Conservation (phyloP, 2,888 invertebrate genomes). For the Diarsia rubi region DNA sequence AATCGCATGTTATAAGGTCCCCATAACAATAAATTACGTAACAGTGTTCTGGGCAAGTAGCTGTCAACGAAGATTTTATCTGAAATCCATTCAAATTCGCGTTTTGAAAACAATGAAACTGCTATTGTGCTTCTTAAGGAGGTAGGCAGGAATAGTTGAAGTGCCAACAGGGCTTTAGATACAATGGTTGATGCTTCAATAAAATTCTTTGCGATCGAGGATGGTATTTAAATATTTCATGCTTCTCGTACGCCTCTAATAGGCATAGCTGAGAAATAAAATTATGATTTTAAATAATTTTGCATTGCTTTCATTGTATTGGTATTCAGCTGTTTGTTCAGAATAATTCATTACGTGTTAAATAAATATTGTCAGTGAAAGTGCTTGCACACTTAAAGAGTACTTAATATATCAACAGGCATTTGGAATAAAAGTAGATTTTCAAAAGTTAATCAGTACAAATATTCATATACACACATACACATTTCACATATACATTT, state of each 20-base stretch:
- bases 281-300: constrained; percentile 22
- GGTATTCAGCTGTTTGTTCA: constrained; percentile 7
- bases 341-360: background rate
- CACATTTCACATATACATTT: constrained; percentile 22
- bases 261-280: constrained; percentile 33
- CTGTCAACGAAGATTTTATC: constrained; percentile 82
- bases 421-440: constrained; percentile 6
- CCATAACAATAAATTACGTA: constrained; percentile 65
- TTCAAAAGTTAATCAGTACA: constrained; percentile 30
- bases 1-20: constrained; percentile 37
- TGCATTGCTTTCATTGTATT: constrained; percentile 23
- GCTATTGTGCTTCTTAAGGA: constrained; percentile 81
- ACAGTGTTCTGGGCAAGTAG: constrained; percentile 60
- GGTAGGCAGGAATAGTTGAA: constrained; percentile 77
- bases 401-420: background rate
- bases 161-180: constrained; percentile 76
- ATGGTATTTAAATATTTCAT: constrained; percentile 65
- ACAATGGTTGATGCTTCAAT: constrained; percentile 74
- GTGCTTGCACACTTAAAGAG: constrained; percentile 3
- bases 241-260: constrained; percentile 43
- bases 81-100: constrained; percentile 79
- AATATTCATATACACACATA: no score
- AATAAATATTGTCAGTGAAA: background rate
- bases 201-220: constrained; percentile 66
- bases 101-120: constrained; percentile 80